Evolutionary conservation across 2,113 vertebrate species (phyloP).

Genomic region (Poeciliopsis prolifica): DNA sequence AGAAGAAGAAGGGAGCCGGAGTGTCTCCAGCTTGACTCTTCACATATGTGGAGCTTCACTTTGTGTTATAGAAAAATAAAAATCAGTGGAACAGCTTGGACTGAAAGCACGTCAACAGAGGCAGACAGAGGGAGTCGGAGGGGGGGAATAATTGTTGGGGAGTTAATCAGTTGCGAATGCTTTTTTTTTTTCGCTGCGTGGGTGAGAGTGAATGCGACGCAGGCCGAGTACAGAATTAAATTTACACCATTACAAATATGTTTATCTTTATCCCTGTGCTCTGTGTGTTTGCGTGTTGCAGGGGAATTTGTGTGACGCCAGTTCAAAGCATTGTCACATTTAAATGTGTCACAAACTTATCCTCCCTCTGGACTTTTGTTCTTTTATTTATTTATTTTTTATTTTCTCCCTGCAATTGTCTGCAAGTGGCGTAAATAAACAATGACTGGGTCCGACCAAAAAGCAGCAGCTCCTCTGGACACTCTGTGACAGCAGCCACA

Average conservation of each 20-base stretch:
- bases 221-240: slow-evolving; percentile 76
- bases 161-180: slow-evolving; percentile 63
- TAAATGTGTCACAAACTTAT: slow-evolving; percentile 72
- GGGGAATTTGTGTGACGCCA: slow-evolving; percentile 72
- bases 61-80: slow-evolving; percentile 59
- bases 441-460: slow-evolving; percentile 21
- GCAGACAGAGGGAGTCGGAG: slow-evolving; percentile 42
- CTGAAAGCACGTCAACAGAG: slow-evolving; percentile 72
- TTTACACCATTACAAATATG: slow-evolving; percentile 82
- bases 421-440: slow-evolving; percentile 51
- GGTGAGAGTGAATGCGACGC: slow-evolving; percentile 44
- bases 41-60: slow-evolving; percentile 57
- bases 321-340: slow-evolving; percentile 78
- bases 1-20: slow-evolving; percentile 16
- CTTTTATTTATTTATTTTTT: not conserved
- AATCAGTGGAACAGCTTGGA: slow-evolving; percentile 68
- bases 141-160: slow-evolving; percentile 52
- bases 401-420: slow-evolving; percentile 49
- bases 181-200: slow-evolving; percentile 26
- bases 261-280: slow-evolving; percentile 77
- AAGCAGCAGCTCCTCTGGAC: not conserved
- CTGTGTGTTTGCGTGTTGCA: slow-evolving; percentile 23
- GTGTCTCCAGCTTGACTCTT: slow-evolving; percentile 44
- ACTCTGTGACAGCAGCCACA: not conserved
- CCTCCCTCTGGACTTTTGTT: slow-evolving; percentile 35